A percentile compares a stretch with the other conserved stretches of the same genome.
Conservation (phyloP, 1,140 invertebrate genomes). For the Berghia stephanieae region DNA sequence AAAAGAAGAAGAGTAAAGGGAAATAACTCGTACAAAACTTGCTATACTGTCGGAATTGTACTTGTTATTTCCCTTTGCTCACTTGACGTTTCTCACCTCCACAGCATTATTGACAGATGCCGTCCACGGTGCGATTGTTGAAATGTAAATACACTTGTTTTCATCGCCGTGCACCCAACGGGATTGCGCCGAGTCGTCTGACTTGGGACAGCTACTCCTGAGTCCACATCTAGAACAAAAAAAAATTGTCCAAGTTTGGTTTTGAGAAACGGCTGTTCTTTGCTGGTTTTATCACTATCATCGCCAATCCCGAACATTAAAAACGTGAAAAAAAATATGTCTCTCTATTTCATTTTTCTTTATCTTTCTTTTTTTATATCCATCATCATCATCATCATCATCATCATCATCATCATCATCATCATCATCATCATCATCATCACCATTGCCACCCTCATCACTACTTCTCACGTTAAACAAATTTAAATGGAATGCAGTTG, state of each 20-base stretch:
- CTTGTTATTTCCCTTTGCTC: too few relatives aligned
- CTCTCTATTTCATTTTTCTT: neutral
- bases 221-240: conserved; percentile 42
- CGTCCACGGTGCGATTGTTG: conserved; percentile 46
- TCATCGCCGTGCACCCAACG: conserved; percentile 49
- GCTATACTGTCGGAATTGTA: too few relatives aligned
- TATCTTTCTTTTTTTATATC: neutral
- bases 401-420: too few relatives aligned
- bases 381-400: neutral
- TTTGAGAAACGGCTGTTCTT: too few relatives aligned
- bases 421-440: neutral
- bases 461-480: too few relatives aligned
- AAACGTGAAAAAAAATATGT: too few relatives aligned
- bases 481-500: too few relatives aligned
- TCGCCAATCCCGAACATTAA: too few relatives aligned
- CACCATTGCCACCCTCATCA: too few relatives aligned
- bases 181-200: conserved; percentile 38
- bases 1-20: neutral
- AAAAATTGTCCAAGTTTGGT: too few relatives aligned
- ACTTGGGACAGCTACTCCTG: conserved; percentile 41
- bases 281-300: too few relatives aligned
- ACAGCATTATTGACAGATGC: conserved; percentile 46
- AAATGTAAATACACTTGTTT: conserved; percentile 52
- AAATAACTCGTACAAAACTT: neutral
- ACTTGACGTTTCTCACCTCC: conserved; percentile 43